phyloP scores from a whole-genome alignment of 2,888 invertebrate genomes.

The Brachylomia viminalis region DNA sequence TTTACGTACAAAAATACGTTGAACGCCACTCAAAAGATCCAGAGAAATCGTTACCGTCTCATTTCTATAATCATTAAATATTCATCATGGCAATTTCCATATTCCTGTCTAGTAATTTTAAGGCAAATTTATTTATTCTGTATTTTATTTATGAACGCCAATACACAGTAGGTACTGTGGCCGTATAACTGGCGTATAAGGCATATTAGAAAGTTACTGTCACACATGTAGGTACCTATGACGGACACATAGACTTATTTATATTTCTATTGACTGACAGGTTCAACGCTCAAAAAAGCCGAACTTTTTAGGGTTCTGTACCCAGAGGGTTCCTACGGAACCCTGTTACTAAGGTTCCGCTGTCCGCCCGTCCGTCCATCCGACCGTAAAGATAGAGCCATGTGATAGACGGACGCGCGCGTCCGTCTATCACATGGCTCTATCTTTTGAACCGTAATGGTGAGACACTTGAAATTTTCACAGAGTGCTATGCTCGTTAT shows the following conservation, averaged over 20 bases:
- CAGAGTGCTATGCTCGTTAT: not conserved
- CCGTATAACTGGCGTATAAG: not conserved
- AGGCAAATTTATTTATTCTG: constrained; percentile 3
- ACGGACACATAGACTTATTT: not conserved
- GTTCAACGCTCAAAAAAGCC: not conserved
- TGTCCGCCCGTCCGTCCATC: not conserved
- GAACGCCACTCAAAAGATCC: not conserved
- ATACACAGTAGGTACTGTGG: not conserved
- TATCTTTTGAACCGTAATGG: not conserved
- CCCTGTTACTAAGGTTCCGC: not conserved
- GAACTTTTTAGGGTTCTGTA: not conserved
- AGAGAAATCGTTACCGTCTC: not conserved
- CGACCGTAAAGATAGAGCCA: no score
- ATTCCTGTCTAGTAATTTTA: constrained; percentile 1
- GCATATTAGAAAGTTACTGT: not conserved
- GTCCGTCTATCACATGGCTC: not conserved
- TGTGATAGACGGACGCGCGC: no score
- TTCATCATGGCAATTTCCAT: constrained; percentile 20
- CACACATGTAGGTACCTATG: not conserved
- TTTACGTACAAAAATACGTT: not conserved
- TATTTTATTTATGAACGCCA: not conserved
- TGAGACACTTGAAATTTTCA: not conserved
- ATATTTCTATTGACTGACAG: no score
- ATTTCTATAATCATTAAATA: constrained; percentile 25
- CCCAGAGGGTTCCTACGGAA: not conserved